A percentile compares a stretch with the other conserved stretches of the same genome.
Evolutionary conservation across 2,888 invertebrate species (phyloP).

Genomic region (Agrochola lota): DNA sequence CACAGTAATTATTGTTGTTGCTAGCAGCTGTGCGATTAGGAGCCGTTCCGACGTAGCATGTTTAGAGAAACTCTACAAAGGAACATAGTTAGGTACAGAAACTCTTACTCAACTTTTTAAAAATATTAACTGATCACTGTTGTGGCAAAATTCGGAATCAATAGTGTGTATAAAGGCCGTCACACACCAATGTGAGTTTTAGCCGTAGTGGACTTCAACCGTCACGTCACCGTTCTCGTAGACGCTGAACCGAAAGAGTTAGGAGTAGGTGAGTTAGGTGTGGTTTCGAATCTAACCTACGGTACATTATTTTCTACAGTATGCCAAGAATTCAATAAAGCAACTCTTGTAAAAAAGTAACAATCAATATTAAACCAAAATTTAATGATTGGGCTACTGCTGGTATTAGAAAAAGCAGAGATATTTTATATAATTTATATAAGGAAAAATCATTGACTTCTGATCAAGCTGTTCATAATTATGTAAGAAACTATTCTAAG

Average conservation of each 20-base stretch:
- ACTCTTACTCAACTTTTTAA: neutral
- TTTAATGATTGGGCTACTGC: too few species aligned
- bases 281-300: neutral
- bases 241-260: neutral
- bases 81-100: neutral
- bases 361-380: too few species aligned
- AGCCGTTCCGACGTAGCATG: neutral
- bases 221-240: neutral
- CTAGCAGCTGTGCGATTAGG: constrained; percentile 26
- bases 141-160: neutral
- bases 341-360: too few species aligned
- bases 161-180: neutral
- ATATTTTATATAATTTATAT: too few species aligned
- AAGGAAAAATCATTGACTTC: too few species aligned
- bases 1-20: constrained; percentile 42
- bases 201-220: neutral
- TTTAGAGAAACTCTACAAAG: neutral
- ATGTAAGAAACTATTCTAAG: too few species aligned
- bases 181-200: neutral
- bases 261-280: neutral
- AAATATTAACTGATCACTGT: neutral
- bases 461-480: too few species aligned
- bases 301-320: too few species aligned
- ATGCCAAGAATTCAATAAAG: too few species aligned
- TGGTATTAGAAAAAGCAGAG: too few species aligned